phyloP scores from a whole-genome alignment of 2,888 invertebrate species.

The Sinohyriopsis cumingii region DNA sequence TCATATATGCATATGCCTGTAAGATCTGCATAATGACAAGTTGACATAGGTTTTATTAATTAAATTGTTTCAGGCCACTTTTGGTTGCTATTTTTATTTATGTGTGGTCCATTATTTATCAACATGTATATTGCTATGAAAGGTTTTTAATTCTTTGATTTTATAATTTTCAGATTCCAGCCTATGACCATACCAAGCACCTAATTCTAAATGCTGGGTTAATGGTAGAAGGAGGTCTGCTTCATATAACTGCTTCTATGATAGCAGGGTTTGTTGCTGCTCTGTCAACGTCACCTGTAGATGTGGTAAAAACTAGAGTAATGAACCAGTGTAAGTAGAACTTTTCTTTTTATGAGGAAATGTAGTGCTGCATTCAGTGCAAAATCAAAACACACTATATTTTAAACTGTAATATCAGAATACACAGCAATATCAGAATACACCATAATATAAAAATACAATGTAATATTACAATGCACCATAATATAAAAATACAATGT shows the following conservation, averaged over 20 bases:
- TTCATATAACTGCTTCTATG: constrained; percentile 62
- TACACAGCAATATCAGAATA: not conserved
- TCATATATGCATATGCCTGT: no score
- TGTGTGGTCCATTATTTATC: no score
- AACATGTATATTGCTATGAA: no score
- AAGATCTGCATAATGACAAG: no score
- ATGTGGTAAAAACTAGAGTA: constrained; percentile 64
- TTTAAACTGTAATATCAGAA: not conserved
- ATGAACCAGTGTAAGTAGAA: constrained; percentile 57
- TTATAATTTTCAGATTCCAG: constrained; percentile 50
- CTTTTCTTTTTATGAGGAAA: not conserved
- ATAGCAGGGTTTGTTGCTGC: constrained; percentile 63
- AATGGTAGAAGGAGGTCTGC: constrained; percentile 54
- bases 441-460: no score
- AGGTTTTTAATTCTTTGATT: no score
- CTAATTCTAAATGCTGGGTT: constrained; percentile 49
- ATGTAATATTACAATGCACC: no score
- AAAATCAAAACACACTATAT: not conserved
- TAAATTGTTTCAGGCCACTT: no score
- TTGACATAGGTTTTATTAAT: no score
- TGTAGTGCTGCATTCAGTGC: not conserved
- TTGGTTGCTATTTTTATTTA: no score
- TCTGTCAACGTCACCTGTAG: constrained; percentile 62
- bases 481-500: no score
- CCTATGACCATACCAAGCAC: constrained; percentile 66